phyloP scores from a whole-genome alignment of 2,888 invertebrate species.

The Orthosia incerta region DNA sequence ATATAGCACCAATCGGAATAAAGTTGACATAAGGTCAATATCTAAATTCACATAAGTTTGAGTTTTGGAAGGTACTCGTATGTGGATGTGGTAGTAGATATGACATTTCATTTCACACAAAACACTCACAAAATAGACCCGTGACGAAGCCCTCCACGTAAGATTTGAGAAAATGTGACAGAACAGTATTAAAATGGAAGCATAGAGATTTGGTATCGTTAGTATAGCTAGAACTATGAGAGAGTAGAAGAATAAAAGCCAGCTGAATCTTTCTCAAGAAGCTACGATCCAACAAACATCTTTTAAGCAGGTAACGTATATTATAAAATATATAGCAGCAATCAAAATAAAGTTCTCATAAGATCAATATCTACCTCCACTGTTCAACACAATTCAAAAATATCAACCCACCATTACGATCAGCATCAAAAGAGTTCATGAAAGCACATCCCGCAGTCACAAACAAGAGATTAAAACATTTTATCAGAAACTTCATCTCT shows the following conservation, averaged over 20 bases:
- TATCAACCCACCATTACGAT: constrained; percentile 65
- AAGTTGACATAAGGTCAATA: constrained; percentile 28
- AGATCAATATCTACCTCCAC: constrained; percentile 51
- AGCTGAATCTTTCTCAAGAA: background rate
- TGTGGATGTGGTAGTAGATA: constrained; percentile 73
- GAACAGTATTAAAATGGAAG: background rate
- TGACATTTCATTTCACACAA: constrained; percentile 89
- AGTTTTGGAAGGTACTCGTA: constrained; percentile 14
- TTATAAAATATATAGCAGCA: constrained; percentile 11
- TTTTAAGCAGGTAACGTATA: constrained; percentile 15
- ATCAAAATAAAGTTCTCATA: constrained; percentile 49
- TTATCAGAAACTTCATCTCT: constrained; percentile 86
- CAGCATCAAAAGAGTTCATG: constrained; percentile 68
- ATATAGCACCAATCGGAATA: constrained; percentile 33
- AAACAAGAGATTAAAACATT: constrained; percentile 80
- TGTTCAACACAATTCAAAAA: constrained; percentile 45
- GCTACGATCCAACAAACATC: background rate
- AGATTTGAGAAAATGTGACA: constrained; percentile 86
- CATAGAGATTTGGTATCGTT: background rate
- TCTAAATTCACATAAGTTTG: constrained; percentile 3
- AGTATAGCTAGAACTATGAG: too few relatives aligned
- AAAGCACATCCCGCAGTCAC: constrained; percentile 77
- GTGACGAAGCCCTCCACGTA: constrained; percentile 84
- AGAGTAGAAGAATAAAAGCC: background rate
- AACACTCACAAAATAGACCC: constrained; percentile 89